Evolutionary conservation across 2,113 vertebrate species (phyloP), one percentile per base, ranked within the genome.

Genomic region (Osmerus eperlanus): DNA sequence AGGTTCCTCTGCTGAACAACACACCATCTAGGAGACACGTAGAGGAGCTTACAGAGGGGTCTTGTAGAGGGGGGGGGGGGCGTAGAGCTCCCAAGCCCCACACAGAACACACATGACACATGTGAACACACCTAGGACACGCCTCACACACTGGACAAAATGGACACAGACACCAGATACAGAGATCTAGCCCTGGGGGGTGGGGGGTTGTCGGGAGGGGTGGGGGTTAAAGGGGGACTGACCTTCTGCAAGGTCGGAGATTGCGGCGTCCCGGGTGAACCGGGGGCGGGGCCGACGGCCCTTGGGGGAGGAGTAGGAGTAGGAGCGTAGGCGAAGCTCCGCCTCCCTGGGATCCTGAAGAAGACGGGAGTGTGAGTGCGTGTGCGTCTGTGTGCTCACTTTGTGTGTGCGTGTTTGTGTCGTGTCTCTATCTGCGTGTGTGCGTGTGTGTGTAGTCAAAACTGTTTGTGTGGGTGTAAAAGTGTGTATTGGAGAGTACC

Each of bases 251-350:
- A 90, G 87, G 84, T 90, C 90, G 54, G 79, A 88, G 84, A 69
- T 70, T 53, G 92, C 51, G 0, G 91, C 91, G 28, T 96, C 91
- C 29, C 56, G 88, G 75, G 85, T 85, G 80, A 93, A 80, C 51
- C 81, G 79, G 2, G 91, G 83, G 68, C 91, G 92, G 69, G 91
- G 88, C 1, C 88, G 83, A 61, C 91, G 92, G 29, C 90, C 83
- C 88, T 96, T 98, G 65, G 95, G 93, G 0, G 95, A 95, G 23
- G 95, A 96, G 85, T 91, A 96, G 47, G 96, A 98, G 77, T 98
- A 98, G 29, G 96, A 98, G 67, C 96, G 95, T 7, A 94, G 94
- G 14, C 96, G 94, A 68, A 94, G 73, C 55, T 94, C 96, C 5
- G 88, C 85, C 4, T 88, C 79, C 61, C 92, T 68, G 1, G 85